These are phyloP conservation scores for Branchinecta lindahli DNA, from an alignment of 1,140 invertebrate genomes.

Conservation along the genomic window DNA sequence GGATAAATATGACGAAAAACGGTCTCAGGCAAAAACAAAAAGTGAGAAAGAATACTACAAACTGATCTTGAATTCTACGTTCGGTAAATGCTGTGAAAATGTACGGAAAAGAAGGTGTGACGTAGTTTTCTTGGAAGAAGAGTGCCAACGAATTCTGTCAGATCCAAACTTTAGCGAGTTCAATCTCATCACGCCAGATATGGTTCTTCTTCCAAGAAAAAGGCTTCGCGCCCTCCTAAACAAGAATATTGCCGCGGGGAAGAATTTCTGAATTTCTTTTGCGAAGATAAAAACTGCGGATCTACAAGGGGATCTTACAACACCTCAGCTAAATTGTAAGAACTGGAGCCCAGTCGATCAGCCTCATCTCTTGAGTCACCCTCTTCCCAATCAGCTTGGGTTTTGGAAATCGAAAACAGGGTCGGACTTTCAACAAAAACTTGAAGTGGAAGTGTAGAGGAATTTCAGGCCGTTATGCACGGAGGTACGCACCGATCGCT, in stretches of 20 bases:
- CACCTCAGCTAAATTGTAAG: neutral
- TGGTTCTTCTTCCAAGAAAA: neutral
- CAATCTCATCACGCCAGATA: neutral
- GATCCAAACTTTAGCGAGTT: neutral
- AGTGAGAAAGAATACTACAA: neutral
- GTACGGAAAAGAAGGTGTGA: neutral
- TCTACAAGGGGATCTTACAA: neutral
- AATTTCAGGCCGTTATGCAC: neutral
- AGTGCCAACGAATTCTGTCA: neutral
- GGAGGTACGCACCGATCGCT: too few relatives aligned
- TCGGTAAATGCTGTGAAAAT: neutral
- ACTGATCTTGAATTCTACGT: neutral
- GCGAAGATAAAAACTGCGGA: neutral
- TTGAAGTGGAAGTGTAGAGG: neutral
- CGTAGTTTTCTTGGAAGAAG: neutral
- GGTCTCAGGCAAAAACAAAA: neutral
- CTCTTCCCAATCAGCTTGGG: neutral
- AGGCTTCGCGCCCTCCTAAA: neutral
- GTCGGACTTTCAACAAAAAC: neutral
- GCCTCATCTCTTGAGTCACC: neutral
- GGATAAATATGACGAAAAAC: neutral
- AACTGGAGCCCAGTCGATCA: neutral
- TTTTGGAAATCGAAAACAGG: neutral
- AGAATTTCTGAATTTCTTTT: neutral
- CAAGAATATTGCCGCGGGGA: neutral